Percentiles rank a stretch among this genome's conserved stretches.
Conservation (phyloP, 2,888 invertebrate genomes). For the Oegoconia quadripuncta region DNA sequence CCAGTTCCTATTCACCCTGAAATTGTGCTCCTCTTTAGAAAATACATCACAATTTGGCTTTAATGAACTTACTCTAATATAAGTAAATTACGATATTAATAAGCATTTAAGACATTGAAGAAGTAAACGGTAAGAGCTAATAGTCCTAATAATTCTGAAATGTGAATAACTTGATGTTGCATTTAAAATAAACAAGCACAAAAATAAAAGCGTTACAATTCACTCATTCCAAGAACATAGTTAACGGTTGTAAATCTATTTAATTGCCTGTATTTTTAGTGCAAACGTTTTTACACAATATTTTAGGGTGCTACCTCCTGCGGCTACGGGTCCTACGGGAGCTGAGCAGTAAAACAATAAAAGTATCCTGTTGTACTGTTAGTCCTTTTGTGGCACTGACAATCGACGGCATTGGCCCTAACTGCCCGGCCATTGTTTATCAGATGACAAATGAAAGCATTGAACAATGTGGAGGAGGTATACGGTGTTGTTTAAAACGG, state of each 20-base stretch:
- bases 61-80: too few species aligned
- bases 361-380: constrained; percentile 62
- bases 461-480: constrained; percentile 52
- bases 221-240: constrained; percentile 53
- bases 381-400: constrained; percentile 49
- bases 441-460: constrained; percentile 59
- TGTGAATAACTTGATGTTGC: constrained; percentile 18
- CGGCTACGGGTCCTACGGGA: constrained; percentile 67
- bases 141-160: too few species aligned
- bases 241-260: constrained; percentile 70
- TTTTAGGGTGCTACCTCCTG: constrained; percentile 71
- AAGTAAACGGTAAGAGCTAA: too few species aligned
- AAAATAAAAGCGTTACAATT: constrained; percentile 34
- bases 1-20: too few species aligned
- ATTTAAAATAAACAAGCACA: background rate
- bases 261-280: constrained; percentile 60
- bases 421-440: constrained; percentile 57
- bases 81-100: too few species aligned
- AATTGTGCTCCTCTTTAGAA: too few species aligned
- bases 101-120: too few species aligned
- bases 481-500: too few species aligned
- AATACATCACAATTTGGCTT: too few species aligned
- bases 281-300: constrained; percentile 48
- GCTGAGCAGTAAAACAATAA: constrained; percentile 71
- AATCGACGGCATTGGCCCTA: constrained; percentile 54